Evolutionary conservation across 2,113 vertebrate genomes (phyloP), one percentile per base, ranked within the genome.

Genomic region (Chamaea fasciata): DNA sequence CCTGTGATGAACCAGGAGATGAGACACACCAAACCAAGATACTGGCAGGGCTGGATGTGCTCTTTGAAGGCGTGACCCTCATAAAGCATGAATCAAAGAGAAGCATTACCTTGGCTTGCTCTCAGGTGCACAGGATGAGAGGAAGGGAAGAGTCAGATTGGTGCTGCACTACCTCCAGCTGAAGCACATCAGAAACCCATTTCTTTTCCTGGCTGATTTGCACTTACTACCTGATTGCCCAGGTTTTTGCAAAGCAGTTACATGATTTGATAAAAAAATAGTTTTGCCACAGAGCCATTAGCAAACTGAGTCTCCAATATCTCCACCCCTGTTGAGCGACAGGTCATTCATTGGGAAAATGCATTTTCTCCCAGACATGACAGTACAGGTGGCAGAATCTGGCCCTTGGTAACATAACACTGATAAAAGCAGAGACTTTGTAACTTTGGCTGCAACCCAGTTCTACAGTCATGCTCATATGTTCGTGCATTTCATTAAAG

Each of bases 351-450:
- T 0, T 39, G 46, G 79, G 33, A 71, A 88, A 86, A 90, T 11
- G 28, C 28, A 50, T 82, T 87, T 87, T 79, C 69, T 85, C 37
- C 46, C 39, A 53, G 57, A 33, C 15, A 7, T n/a, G 69, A 86
- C 26, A 50, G 49, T 52, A 64, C 23, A 27, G 0, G 1, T 67
- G 83, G 47, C 73, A 95, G 82, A 96, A 82, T 83, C 21, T 31
- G 42, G 11, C 50, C 87, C 68, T 92, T 92, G 83, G 62, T 68
- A 90, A 78, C 35, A 11, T 12, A 87, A 82, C 56, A 59, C 24
- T 63, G 79, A 74, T n/a, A 88, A 94, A 94, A 93, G 64, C 71
- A 67, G 79, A 79, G 35, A 52, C 60, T 85, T 94, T 88, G 79
- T 92, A 64, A 68, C 26, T 64, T 71, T 90, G 90, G 87, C 87